These are phyloP conservation scores for Atta texana DNA, from an alignment of 1,140 invertebrate genomes.

Conservation along the genomic window DNA sequence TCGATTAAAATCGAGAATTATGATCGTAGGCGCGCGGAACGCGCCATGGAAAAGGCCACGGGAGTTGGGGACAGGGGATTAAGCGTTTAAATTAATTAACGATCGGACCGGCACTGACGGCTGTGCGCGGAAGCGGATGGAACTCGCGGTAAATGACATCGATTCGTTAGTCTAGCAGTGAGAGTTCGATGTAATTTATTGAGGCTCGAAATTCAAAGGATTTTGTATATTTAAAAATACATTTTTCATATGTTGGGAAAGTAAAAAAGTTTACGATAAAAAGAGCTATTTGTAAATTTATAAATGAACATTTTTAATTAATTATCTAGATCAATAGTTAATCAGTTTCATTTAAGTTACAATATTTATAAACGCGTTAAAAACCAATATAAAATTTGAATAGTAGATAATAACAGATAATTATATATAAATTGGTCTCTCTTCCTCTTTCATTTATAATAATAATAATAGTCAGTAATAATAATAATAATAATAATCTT, in stretches of 20 bases:
- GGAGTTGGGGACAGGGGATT: constrained; percentile 63
- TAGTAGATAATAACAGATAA: not conserved
- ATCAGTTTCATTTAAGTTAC: not conserved
- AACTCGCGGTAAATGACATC: constrained; percentile 35
- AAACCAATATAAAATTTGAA: not conserved
- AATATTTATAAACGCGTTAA: not conserved
- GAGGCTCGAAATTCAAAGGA: not conserved
- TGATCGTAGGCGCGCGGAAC: constrained; percentile 73
- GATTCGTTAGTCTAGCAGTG: constrained; percentile 50
- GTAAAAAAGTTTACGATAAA: not conserved
- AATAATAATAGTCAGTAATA: too few relatives aligned
- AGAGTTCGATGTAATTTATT: not conserved
- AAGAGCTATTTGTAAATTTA: not conserved
- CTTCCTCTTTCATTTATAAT: not conserved
- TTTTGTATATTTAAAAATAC: not conserved
- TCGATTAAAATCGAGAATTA: constrained; percentile 84
- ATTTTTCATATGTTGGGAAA: not conserved
- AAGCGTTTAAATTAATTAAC: constrained; percentile 81
- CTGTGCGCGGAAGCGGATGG: constrained; percentile 61
- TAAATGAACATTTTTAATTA: not conserved
- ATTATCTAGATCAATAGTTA: not conserved
- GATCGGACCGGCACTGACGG: constrained; percentile 50
- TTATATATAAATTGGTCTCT: not conserved
- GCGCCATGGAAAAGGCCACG: constrained; percentile 67
- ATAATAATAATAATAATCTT: too few relatives aligned